Evolutionary conservation across 2,797 vertebrate genomes (phyloP).

Genomic region (Sebastes miniatus): DNA sequence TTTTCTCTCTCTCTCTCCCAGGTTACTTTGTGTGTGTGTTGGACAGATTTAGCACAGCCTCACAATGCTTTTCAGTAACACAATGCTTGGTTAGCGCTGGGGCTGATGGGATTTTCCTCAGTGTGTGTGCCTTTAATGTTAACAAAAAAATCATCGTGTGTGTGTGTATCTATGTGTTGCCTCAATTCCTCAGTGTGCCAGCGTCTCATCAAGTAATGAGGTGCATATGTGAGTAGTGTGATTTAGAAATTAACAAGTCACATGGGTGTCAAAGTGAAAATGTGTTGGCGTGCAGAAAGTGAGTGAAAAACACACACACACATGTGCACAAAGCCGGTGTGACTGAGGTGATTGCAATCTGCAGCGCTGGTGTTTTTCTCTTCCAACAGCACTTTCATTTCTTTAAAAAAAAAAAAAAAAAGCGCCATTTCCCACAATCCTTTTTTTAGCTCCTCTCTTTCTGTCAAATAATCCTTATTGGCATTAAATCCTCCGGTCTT

Average conservation of each 20-base stretch:
- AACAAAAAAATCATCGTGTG: not conserved
- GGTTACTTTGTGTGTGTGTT: slow-evolving; percentile 30
- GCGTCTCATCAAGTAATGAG: slow-evolving; percentile 66
- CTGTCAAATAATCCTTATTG: slow-evolving; percentile 23
- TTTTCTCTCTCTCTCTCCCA: slow-evolving; percentile 10
- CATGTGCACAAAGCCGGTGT: slow-evolving; percentile 20
- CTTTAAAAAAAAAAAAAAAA: not conserved
- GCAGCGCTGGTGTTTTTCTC: slow-evolving; percentile 33
- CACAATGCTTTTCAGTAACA: slow-evolving; percentile 36
- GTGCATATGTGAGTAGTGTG: slow-evolving; percentile 54
- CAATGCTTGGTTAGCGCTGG: slow-evolving; percentile 41
- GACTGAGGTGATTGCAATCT: slow-evolving; percentile 38
- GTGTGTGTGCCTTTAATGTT: slow-evolving; percentile 37
- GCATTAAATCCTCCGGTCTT: slow-evolving; percentile 13
- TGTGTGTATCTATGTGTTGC: not conserved
- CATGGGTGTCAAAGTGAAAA: slow-evolving; percentile 54
- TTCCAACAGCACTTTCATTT: slow-evolving; percentile 2
- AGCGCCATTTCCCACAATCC: not conserved
- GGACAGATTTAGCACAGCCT: slow-evolving; percentile 37
- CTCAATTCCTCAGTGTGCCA: slow-evolving; percentile 34
- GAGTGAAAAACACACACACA: not conserved
- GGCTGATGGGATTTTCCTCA: slow-evolving; percentile 50
- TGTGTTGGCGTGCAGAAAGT: slow-evolving; percentile 45
- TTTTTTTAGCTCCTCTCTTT: slow-evolving; percentile 2
- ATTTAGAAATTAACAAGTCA: slow-evolving; percentile 66